These are phyloP conservation scores for Notarius lentiginosus DNA, from an alignment of 2,113 vertebrate species.

Conservation along the genomic window DNA sequence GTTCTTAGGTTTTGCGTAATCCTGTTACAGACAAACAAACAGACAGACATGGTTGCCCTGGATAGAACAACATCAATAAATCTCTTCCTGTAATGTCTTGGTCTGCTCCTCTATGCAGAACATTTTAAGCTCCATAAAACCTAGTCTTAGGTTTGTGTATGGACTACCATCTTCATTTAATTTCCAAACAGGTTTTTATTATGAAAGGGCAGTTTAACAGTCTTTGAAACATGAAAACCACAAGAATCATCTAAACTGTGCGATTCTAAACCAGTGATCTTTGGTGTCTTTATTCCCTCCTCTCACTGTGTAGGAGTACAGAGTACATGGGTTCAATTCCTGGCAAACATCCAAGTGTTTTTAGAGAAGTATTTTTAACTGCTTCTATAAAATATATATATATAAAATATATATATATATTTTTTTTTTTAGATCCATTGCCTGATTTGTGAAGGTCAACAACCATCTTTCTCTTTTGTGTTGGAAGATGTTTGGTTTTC, in stretches of 20 bases:
- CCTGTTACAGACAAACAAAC: too few relatives aligned
- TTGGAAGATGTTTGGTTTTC: not conserved
- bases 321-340: not conserved
- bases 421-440: not conserved
- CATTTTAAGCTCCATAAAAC: not conserved
- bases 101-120: not conserved
- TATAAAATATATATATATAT: too few relatives aligned
- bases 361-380: constrained; percentile 8
- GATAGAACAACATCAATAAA: not conserved
- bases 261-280: not conserved
- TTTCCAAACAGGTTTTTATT: not conserved
- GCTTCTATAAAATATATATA: not conserved
- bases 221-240: not conserved
- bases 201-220: not conserved
- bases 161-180: not conserved
- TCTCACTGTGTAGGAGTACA: not conserved
- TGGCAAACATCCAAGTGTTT: not conserved
- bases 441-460: too few relatives aligned
- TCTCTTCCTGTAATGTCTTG: not conserved
- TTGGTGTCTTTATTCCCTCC: constrained; percentile 9
- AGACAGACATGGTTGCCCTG: not conserved
- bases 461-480: not conserved
- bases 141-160: not conserved
- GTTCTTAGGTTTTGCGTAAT: too few relatives aligned
- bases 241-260: not conserved